Base-by-base conservation (phyloP, 2,797 vertebrate genomes). In the Triplophysa bombifrons region DNA sequence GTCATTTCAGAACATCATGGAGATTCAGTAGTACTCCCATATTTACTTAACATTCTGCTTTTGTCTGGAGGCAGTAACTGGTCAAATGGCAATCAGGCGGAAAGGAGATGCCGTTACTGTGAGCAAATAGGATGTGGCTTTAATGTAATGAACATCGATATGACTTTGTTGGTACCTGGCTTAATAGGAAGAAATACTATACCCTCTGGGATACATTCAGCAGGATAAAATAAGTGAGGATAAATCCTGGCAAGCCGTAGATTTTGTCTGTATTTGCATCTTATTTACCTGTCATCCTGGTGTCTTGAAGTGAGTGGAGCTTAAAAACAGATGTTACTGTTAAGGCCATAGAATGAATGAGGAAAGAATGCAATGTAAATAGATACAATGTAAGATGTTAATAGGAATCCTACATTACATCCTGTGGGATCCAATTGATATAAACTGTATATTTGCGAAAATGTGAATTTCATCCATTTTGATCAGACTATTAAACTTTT, bases 201-300 rank as follows among this genome's bases (percentile, higher is more conserved):
- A 20, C 25, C 50, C n/a, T 56, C 8, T 27, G 55, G 50, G 64
- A 50, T 30, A 44, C 38, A 64, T 6, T 25, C 53, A 70, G 56
- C 55, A 50, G 48, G 60, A 61, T 17, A 60, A 60, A 14, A 60
- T 60, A 14, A 25, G 58, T 84, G 74, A 80, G 25, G 78, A 86
- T 88, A 84, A 84, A 88, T 83, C 74, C 70, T 70, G 19, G 88
- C 90, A 89, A 51, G 90, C 80, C 72, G 48, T 53, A 71, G 80
- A 86, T 87, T 64, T 63, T 66, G 34, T 65, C 5, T 56, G 12
- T 72, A 93, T 94, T 94, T 94, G 92, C 93, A 94, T 94, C 86
- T 93, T 50, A 93, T 94, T 93, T 93, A 85, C 91, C 90, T 85
- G 68, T 71, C 71, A 83, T 93, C 89, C 88, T 78, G 46, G 85